These are phyloP conservation scores for Ormyrus labotus DNA, from an alignment of 2,888 invertebrate species.

Conservation along the genomic window DNA sequence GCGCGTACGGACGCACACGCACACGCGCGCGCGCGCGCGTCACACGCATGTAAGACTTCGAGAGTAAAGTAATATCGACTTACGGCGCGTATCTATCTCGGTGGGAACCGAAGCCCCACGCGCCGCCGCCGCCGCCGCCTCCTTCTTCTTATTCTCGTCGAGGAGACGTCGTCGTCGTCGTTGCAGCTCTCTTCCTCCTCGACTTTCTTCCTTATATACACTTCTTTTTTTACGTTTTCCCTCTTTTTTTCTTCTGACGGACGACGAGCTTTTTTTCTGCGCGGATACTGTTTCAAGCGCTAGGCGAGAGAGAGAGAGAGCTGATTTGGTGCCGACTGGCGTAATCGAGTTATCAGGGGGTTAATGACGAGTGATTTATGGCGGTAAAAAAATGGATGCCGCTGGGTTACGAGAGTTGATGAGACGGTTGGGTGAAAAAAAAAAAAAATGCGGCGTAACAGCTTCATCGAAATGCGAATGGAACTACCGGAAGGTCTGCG, in stretches of 20 bases:
- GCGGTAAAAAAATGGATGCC: neutral
- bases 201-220: conserved; percentile 18
- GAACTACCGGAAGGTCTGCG: neutral
- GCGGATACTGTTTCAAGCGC: neutral
- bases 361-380: neutral
- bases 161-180: neutral
- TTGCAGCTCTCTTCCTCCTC: conserved; percentile 11
- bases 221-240: neutral
- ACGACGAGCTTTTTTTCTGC: no score
- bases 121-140: conserved; percentile 63
- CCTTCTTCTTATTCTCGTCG: conserved; percentile 22
- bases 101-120: conserved; percentile 75
- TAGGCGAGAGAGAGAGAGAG: neutral
- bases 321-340: neutral
- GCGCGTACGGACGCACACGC: no score
- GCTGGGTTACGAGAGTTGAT: neutral
- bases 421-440: neutral
- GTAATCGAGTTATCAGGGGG: no score
- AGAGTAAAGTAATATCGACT: conserved; percentile 47
- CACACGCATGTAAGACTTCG: conserved; percentile 45
- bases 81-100: conserved; percentile 70
- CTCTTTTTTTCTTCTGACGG: neutral
- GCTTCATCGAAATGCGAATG: neutral
- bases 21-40: neutral
- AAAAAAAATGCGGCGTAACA: neutral